Conservation (phyloP, 2,797 vertebrate species). For the Miichthys miiuy region DNA sequence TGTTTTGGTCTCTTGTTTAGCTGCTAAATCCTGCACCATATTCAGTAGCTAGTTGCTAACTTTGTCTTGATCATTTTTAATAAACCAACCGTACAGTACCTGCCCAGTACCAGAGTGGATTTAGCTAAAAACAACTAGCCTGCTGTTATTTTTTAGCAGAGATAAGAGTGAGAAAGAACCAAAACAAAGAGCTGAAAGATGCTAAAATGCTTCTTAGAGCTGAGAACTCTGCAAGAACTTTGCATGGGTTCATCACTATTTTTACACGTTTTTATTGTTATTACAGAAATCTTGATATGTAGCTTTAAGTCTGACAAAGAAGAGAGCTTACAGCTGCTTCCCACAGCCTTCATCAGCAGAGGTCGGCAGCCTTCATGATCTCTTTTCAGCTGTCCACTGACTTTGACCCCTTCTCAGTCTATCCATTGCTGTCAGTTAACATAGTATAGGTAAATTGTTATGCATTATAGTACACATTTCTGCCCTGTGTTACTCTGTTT, state of each 20-base stretch:
- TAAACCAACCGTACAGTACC: background rate
- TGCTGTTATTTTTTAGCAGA: no score
- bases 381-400: no score
- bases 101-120: background rate
- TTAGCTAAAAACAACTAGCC: background rate
- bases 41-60: background rate
- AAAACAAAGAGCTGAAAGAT: background rate
- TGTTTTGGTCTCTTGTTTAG: background rate
- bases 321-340: no score
- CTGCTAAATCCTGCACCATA: no score
- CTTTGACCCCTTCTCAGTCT: background rate
- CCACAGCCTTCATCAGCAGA: no score
- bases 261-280: no score
- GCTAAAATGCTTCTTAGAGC: no score
- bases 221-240: no score
- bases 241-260: no score
- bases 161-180: background rate
- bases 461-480: background rate
- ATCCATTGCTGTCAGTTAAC: background rate
- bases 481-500: background rate
- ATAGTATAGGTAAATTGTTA: background rate
- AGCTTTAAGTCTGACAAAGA: no score
- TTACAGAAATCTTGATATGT: no score
- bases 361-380: no score
- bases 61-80: background rate